phyloP scores from a whole-genome alignment of 2,888 invertebrate species.

The Lamellibrachia columna region DNA sequence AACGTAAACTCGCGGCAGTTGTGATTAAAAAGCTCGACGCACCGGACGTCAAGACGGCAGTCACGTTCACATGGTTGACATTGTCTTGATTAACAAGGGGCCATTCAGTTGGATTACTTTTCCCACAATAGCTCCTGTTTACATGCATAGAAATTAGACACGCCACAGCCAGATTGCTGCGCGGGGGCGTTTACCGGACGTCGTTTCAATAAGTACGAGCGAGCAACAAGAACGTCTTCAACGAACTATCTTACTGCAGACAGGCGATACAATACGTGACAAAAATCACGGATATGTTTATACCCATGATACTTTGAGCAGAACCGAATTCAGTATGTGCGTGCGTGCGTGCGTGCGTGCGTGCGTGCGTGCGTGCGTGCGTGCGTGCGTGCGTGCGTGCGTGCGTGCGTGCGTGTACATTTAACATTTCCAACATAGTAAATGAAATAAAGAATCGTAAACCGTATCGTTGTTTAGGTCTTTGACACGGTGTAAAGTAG shows the following conservation, averaged over 20 bases:
- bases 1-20: background rate
- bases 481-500: too few relatives aligned
- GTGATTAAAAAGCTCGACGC: background rate
- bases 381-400: background rate
- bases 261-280: too few relatives aligned
- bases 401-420: background rate
- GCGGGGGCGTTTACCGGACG: background rate
- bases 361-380: background rate
- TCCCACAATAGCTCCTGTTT: background rate
- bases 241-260: too few relatives aligned
- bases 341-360: background rate
- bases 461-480: too few relatives aligned
- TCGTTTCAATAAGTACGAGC: too few relatives aligned
- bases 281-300: too few relatives aligned
- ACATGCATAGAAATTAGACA: background rate
- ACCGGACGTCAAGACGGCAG: background rate
- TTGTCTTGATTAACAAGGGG: background rate
- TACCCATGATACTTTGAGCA: too few relatives aligned
- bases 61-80: background rate
- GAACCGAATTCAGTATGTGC: too few relatives aligned
- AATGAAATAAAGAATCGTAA: too few relatives aligned
- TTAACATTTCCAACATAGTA: too few relatives aligned
- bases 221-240: too few relatives aligned
- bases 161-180: background rate
- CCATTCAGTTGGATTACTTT: background rate